Percentiles rank a stretch among this genome's conserved stretches.
These are phyloP conservation scores for Numenius phaeopus DNA, from an alignment of 2,797 vertebrate species.

Conservation along the genomic window DNA sequence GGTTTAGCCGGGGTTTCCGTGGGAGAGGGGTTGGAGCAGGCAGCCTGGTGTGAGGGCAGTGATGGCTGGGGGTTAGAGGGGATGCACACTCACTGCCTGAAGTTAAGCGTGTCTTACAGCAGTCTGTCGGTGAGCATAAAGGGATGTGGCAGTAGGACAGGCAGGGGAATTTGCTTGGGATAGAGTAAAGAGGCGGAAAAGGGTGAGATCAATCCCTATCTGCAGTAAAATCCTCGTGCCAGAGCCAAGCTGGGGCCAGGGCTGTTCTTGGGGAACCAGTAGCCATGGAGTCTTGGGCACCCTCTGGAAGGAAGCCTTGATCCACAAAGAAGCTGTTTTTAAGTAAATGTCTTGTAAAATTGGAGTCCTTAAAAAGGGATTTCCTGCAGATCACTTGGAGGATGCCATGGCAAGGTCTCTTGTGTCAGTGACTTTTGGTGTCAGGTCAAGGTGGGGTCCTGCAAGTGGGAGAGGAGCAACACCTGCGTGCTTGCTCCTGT, in stretches of 20 bases:
- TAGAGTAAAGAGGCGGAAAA: not conserved
- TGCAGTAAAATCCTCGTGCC: not conserved
- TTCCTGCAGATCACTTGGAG: not conserved
- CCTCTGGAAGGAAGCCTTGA: not conserved
- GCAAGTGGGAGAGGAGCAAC: not conserved
- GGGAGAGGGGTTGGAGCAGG: not conserved
- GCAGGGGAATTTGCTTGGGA: not conserved
- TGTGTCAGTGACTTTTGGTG: not conserved
- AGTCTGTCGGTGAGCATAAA: fast-evolving
- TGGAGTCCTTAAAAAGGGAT: not conserved
- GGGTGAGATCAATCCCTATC: fast-evolving
- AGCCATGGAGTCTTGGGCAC: not conserved
- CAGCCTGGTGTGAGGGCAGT: fast-evolving
- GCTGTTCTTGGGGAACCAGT: fast-evolving
- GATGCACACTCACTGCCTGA: not conserved
- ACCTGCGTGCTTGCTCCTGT: fast-evolving
- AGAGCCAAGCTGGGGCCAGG: not conserved
- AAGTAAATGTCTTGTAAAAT: not conserved
- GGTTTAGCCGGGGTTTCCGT: not conserved
- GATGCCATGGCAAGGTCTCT: not conserved
- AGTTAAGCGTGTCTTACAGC: not conserved
- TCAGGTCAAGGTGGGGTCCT: not conserved
- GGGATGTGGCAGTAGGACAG: not conserved
- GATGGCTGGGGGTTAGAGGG: not conserved
- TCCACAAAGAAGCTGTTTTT: not conserved